A percentile compares a stretch with the other conserved stretches of the same genome.
These are phyloP conservation scores for Ciconia maguari DNA, from an alignment of 2,113 vertebrate genomes.

Conservation along the genomic window DNA sequence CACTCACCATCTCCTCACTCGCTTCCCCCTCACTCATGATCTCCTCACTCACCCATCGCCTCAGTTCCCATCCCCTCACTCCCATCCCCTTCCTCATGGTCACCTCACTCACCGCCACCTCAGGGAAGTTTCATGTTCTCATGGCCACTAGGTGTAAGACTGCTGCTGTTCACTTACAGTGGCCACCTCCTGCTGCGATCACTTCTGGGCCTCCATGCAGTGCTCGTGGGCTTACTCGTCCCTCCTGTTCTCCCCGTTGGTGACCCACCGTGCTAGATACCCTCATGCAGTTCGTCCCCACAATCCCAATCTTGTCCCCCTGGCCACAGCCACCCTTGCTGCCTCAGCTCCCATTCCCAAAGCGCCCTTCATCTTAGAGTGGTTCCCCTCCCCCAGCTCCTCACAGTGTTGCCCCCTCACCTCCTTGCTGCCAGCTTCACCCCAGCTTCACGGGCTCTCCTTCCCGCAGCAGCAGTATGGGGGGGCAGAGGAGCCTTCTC, in stretches of 20 bases:
- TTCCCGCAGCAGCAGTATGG: neutral
- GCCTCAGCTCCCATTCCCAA: neutral
- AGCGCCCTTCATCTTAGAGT: rapidly evolving
- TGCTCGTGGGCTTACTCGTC: rapidly evolving
- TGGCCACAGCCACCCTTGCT: rapidly evolving
- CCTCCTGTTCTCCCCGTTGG: neutral
- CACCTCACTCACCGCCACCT: rapidly evolving
- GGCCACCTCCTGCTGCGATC: rapidly evolving
- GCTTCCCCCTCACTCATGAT: neutral
- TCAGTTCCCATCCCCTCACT: neutral
- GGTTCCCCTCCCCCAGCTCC: neutral
- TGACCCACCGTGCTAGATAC: neutral
- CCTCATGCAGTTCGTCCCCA: rapidly evolving
- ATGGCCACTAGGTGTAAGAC: neutral
- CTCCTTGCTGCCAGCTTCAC: neutral
- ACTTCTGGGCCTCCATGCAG: neutral
- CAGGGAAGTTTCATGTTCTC: neutral
- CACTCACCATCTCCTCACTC: no score
- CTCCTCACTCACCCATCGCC: no score
- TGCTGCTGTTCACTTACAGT: neutral
- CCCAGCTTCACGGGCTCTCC: neutral
- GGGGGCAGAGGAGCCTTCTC: neutral
- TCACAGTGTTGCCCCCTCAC: neutral
- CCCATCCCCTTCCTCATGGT: neutral
- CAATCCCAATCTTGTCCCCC: rapidly evolving